phyloP scores from a whole-genome alignment of 2,888 invertebrate genomes.

The Cecidostiba fungosa region DNA sequence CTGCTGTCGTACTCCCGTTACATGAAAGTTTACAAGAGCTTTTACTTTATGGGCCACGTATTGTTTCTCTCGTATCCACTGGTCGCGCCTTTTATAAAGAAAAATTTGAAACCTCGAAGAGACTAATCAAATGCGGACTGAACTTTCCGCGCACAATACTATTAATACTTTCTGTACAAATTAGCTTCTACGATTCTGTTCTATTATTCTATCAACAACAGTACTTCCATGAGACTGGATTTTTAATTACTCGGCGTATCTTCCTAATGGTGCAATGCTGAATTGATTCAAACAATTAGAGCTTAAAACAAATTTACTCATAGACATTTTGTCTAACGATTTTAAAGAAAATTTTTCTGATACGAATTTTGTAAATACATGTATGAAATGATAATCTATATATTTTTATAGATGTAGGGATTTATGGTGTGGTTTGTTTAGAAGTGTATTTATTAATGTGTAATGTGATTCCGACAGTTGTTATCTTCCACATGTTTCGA shows the following conservation, averaged over 20 bases:
- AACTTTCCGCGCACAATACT: neutral
- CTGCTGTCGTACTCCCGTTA: conserved; percentile 87
- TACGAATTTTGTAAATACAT: neutral
- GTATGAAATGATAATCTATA: neutral
- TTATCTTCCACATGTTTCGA: neutral
- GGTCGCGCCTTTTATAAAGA: conserved; percentile 78
- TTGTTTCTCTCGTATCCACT: conserved; percentile 86
- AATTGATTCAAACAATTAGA: neutral
- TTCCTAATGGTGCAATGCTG: conserved; percentile 1
- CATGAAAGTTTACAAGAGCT: conserved; percentile 83
- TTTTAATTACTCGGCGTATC: neutral
- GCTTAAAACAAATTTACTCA: neutral
- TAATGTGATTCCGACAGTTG: neutral
- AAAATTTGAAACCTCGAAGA: conserved; percentile 69
- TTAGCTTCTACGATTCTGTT: neutral
- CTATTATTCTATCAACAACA: conserved; percentile 32
- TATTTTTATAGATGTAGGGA: neutral
- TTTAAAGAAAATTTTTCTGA: neutral
- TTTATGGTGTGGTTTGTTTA: neutral
- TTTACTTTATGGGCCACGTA: conserved; percentile 87
- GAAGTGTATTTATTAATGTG: neutral
- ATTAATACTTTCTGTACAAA: conserved; percentile 52
- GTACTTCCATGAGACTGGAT: conserved; percentile 46
- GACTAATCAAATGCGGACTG: conserved; percentile 30
- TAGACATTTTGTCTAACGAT: neutral